Evolutionary conservation across 2,113 vertebrate genomes (phyloP).

Genomic region (Bambusicola thoracicus): DNA sequence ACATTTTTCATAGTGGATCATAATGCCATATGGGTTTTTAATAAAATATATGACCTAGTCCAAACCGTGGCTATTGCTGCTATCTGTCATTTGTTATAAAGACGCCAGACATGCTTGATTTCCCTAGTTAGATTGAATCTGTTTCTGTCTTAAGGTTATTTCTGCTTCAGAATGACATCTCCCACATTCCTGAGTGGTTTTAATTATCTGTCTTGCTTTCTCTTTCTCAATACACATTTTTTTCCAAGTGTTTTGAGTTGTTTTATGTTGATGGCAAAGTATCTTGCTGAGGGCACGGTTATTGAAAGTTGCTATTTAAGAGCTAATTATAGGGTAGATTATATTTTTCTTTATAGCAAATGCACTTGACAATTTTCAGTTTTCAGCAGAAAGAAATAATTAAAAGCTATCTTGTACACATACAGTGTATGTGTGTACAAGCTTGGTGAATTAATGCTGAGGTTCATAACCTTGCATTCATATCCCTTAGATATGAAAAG

Average conservation of each 20-base stretch:
- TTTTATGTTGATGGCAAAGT: conserved; percentile 18
- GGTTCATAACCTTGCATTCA: neutral
- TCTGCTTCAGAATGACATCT: neutral
- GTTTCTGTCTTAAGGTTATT: conserved; percentile 2
- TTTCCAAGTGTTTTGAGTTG: neutral
- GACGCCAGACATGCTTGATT: neutral
- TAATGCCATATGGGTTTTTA: conserved; percentile 13
- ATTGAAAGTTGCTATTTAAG: conserved; percentile 1
- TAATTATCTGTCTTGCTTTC: conserved; percentile 39
- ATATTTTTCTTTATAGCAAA: neutral
- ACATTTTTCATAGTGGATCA: neutral
- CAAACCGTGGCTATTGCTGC: neutral
- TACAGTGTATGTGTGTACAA: fast-evolving
- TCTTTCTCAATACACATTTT: neutral
- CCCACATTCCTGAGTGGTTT: neutral
- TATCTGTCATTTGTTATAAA: conserved; percentile 7
- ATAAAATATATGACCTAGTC: neutral
- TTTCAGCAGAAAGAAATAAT: conserved; percentile 16
- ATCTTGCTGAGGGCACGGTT: neutral
- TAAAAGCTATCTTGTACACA: neutral
- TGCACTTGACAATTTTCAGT: neutral
- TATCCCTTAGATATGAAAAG: neutral
- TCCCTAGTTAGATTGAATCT: neutral
- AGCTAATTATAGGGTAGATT: neutral
- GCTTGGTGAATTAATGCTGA: neutral